Evolutionary conservation across 1,140 invertebrate genomes (phyloP).

Genomic region (Trinorchestia longiramus): DNA sequence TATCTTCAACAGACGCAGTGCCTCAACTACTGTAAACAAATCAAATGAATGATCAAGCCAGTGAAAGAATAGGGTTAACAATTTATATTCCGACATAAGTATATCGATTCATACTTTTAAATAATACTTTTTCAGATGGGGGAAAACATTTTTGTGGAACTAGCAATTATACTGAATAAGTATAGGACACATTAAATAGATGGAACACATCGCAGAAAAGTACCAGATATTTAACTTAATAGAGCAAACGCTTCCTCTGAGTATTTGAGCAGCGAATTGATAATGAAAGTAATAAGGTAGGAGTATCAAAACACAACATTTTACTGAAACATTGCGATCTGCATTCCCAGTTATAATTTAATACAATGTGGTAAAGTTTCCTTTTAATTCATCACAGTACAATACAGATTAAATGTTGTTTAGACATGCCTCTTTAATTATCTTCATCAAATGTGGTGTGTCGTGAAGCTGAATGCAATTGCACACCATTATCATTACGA

Average conservation of each 20-base stretch:
- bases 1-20: too few species aligned
- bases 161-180: too few species aligned
- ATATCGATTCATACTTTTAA: too few species aligned
- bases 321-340: too few species aligned
- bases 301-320: too few species aligned
- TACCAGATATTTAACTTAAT: background rate
- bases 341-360: background rate
- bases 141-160: too few species aligned
- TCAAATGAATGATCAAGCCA: too few species aligned
- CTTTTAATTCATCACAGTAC: background rate
- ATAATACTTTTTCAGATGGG: too few species aligned
- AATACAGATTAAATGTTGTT: background rate
- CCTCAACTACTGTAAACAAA: too few species aligned
- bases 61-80: too few species aligned
- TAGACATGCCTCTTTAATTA: background rate
- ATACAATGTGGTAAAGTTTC: background rate
- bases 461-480: background rate
- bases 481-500: background rate
- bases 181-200: too few species aligned
- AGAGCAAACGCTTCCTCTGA: background rate
- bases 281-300: background rate
- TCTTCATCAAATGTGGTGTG: background rate
- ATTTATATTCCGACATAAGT: too few species aligned
- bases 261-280: background rate
- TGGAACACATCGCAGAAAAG: background rate